Conservation (phyloP, 2,797 vertebrate genomes). For the Sebastes matsubarae region DNA sequence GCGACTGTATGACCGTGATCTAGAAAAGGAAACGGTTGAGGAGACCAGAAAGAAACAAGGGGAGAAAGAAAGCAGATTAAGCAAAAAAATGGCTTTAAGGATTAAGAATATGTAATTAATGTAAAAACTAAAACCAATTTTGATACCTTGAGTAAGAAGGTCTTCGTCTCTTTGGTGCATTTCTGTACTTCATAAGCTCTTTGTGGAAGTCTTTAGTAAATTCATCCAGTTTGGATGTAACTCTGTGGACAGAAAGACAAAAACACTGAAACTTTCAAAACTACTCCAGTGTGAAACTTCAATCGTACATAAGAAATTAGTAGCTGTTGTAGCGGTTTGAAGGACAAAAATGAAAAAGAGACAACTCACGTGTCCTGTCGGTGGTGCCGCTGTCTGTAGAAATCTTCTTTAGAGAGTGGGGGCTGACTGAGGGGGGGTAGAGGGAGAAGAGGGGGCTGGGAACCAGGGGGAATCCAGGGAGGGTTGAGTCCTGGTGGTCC, state of each 20-base stretch:
- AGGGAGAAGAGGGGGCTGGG: slow-evolving; percentile 82
- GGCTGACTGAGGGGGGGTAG: slow-evolving; percentile 65
- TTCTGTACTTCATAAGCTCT: slow-evolving; percentile 98
- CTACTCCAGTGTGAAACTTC: background rate
- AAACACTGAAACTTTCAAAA: background rate
- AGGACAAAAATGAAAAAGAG: background rate
- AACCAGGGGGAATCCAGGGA: slow-evolving; percentile 90
- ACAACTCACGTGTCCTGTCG: slow-evolving; percentile 93
- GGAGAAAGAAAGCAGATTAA: background rate
- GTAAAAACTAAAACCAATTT: background rate
- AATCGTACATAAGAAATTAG: background rate
- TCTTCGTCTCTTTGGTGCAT: slow-evolving; percentile 95
- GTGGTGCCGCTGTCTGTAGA: slow-evolving; percentile 94
- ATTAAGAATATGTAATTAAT: background rate
- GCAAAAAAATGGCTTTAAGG: slow-evolving; percentile 10
- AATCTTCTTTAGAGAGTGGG: slow-evolving; percentile 95
- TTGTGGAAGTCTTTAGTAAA: slow-evolving; percentile 99
- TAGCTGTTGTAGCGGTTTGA: background rate
- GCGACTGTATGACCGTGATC: slow-evolving; percentile 95
- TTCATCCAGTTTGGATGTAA: slow-evolving; percentile 98
- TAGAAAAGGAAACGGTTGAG: slow-evolving; percentile 61
- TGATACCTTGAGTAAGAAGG: slow-evolving; percentile 92
- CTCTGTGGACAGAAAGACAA: slow-evolving; percentile 80
- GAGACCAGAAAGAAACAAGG: background rate
- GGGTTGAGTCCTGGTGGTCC: slow-evolving; percentile 89